Evolutionary conservation across 2,113 vertebrate species (phyloP).

Genomic region (Platysteira castanea): DNA sequence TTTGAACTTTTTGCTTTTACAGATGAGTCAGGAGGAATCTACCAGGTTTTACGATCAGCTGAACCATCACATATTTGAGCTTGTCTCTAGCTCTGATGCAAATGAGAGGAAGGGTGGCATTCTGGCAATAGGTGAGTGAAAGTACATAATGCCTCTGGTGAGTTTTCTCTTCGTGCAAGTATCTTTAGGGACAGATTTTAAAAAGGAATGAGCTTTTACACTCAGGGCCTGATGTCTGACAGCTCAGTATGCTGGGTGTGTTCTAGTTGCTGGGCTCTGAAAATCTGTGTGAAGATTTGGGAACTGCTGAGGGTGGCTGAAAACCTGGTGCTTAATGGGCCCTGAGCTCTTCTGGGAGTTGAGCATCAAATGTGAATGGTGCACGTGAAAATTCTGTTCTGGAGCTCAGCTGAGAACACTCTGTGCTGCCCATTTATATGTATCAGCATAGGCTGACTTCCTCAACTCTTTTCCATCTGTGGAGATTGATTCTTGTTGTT

Average conservation of each 20-base stretch:
- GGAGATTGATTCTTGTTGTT: not conserved
- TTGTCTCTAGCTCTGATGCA: conserved; percentile 98
- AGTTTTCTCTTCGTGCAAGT: not conserved
- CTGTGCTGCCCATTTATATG: not conserved
- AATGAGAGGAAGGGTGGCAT: conserved; percentile 98
- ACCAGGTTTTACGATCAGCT: conserved; percentile 97
- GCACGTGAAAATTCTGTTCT: not conserved
- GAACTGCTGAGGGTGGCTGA: not conserved
- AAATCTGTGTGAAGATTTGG: not conserved
- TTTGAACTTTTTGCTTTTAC: not conserved
- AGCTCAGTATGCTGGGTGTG: not conserved
- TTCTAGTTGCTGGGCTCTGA: not conserved
- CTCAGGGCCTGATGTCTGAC: rapidly evolving
- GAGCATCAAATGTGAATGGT: not conserved
- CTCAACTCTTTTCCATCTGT: not conserved
- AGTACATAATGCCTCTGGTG: not conserved
- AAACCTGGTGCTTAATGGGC: not conserved
- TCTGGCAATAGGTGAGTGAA: conserved; percentile 89
- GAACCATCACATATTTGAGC: conserved; percentile 98
- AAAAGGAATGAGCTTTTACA: not conserved
- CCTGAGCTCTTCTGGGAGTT: not conserved
- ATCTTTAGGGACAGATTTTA: not conserved
- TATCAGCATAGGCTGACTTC: not conserved
- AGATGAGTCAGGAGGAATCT: conserved; percentile 98
- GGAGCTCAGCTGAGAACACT: not conserved